A percentile compares a stretch with the other conserved stretches of the same genome.
phyloP scores from a whole-genome alignment of 2,113 vertebrate genomes.

The Eretmochelys imbricata region DNA sequence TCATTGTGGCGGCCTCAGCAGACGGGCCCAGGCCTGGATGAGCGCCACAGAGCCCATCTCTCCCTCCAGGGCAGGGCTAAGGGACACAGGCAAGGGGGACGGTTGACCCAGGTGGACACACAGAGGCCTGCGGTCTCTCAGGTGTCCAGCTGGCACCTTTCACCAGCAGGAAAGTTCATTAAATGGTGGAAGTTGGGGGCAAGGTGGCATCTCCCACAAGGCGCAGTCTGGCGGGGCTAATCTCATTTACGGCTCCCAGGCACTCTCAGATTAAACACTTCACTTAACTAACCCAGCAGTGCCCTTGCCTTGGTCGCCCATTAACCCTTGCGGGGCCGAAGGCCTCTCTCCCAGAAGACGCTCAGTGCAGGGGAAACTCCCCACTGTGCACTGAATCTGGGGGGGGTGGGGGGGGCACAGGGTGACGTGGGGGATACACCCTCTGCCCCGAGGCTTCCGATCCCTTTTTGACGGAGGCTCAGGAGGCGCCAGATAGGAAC shows the following conservation, averaged over 20 bases:
- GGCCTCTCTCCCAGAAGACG: not conserved
- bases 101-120: not conserved
- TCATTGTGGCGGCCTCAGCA: not conserved
- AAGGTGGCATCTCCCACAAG: not conserved
- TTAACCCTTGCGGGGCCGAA: conserved; percentile 15
- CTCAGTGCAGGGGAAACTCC: not conserved
- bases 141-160: fast-evolving
- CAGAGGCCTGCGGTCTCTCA: not conserved
- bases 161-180: not conserved
- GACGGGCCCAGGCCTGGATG: not conserved
- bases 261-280: conserved; percentile 43
- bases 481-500: fast-evolving
- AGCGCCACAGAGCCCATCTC: not conserved
- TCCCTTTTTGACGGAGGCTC: not conserved
- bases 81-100: not conserved
- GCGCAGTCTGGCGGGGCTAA: conserved; percentile 38
- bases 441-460: not conserved
- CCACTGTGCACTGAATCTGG: not conserved
- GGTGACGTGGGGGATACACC: not conserved
- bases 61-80: not conserved
- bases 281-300: not conserved
- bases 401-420: not conserved
- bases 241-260: conserved; percentile 21
- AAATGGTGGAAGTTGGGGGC: not conserved
- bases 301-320: not conserved